Evolutionary conservation across 2,888 invertebrate genomes (phyloP), one percentile per base, ranked within the genome.

Genomic region (Pheosia gnoma): DNA sequence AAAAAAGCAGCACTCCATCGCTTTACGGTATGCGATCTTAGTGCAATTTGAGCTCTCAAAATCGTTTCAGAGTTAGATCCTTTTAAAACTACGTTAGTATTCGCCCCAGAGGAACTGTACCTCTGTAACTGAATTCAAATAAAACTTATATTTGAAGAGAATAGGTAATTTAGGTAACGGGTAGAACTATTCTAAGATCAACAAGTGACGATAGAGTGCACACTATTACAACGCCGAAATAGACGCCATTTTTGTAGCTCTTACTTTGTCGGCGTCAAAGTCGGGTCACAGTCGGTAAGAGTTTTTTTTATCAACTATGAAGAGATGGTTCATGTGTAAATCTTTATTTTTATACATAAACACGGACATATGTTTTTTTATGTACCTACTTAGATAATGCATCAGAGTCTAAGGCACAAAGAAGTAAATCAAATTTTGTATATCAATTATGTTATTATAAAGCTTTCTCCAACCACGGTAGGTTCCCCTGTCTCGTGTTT

Each of bases 31-130:
- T 80, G 72, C 80, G 77, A 81, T 80, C 85, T 81, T 75, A 75
- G 73, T 79, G 82, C 82, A 84, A 86, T 87, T 86, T 83, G 70
- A 85, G 79, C 79, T 85, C 84, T 82, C 81, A 83, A 86, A 84
- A 84, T 69, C 70, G 71, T 71, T 76, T 74, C 59, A 68, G 71
- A 72, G 57, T 71, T 68, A 53, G 37, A 6, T 52, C 61, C 71
- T 65, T 76, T 63, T 56, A 60, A 63, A 66, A 67, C 55, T 68
- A 55, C 59, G 49, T 59, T 59, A 55, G 58, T 55, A 73, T 68
- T 49, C 59, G 61, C 61, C 66, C 60, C 71, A 62, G 60, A 61
- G 66, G 71, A 61, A 51, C 57, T 25, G 25, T 25, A 25, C 59
- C 47, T 62, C 63, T 64, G 64, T 25, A 25, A 25, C 25, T 25